Conservation (phyloP, 2,888 invertebrate genomes). For the Epiperipatus broadwayi region DNA sequence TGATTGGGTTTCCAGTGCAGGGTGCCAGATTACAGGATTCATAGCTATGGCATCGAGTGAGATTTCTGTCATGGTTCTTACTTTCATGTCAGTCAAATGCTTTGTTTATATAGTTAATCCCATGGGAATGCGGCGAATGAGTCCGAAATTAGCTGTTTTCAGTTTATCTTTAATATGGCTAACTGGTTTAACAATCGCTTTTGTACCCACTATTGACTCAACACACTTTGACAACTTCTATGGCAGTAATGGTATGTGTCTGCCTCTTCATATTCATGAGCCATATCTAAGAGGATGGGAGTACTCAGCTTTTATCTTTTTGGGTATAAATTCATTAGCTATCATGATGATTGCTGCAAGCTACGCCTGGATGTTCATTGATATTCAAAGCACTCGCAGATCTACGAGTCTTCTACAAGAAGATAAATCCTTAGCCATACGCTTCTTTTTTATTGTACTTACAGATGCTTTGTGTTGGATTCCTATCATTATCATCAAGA, state of each 20-base stretch:
- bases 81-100: constrained; percentile 48
- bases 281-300: constrained; percentile 47
- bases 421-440: constrained; percentile 43
- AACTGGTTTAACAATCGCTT: constrained; percentile 38
- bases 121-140: constrained; percentile 16
- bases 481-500: constrained; percentile 44
- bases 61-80: constrained; percentile 44
- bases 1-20: constrained; percentile 44
- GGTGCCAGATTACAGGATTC: constrained; percentile 41
- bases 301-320: constrained; percentile 47
- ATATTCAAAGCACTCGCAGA: constrained; percentile 41
- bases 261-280: constrained; percentile 48
- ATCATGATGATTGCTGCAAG: constrained; percentile 26
- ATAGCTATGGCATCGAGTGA: constrained; percentile 46
- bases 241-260: constrained; percentile 42
- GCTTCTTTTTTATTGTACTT: constrained; percentile 48
- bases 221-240: constrained; percentile 36
- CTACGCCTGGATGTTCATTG: constrained; percentile 42
- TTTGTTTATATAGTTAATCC: constrained; percentile 26
- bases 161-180: constrained; percentile 40
- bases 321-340: constrained; percentile 41
- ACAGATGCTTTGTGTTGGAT: constrained; percentile 51
- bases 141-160: constrained; percentile 31
- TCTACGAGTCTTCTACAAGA: constrained; percentile 37
- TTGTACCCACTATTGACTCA: constrained; percentile 44